Evolutionary conservation across 2,113 vertebrate species (phyloP).

Genomic region (Stercorarius parasiticus): DNA sequence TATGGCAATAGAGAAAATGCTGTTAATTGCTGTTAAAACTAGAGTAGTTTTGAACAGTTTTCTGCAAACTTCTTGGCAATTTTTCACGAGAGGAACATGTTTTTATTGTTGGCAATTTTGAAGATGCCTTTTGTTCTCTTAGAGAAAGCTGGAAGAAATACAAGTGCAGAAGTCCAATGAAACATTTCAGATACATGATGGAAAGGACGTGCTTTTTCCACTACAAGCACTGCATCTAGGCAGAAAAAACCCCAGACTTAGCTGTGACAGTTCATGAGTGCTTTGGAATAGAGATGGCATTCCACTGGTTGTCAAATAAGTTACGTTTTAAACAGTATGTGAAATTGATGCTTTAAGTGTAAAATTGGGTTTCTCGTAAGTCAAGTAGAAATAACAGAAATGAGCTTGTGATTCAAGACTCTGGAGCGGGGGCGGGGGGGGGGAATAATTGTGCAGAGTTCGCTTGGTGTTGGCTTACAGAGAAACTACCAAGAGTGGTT

Average conservation of each 20-base stretch:
- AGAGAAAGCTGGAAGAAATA: background rate
- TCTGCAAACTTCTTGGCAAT: background rate
- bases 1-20: background rate
- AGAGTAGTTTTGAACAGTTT: background rate
- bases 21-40: background rate
- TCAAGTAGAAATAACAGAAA: background rate
- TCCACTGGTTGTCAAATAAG: background rate
- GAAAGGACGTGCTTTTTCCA: background rate
- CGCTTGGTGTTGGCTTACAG: background rate
- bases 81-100: background rate
- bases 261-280: background rate
- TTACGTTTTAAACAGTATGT: background rate
- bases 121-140: background rate
- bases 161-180: background rate
- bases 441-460: background rate
- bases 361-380: background rate
- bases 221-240: background rate
- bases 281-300: background rate
- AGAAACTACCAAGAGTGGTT: background rate
- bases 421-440: too few species aligned
- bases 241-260: background rate
- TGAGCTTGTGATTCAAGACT: background rate
- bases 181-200: background rate
- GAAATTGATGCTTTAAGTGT: background rate
- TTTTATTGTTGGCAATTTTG: background rate